A percentile compares a stretch with the other conserved stretches of the same genome.
These are phyloP conservation scores for Lasioglossum albipes DNA, from an alignment of 1,140 invertebrate genomes.

Conservation along the genomic window DNA sequence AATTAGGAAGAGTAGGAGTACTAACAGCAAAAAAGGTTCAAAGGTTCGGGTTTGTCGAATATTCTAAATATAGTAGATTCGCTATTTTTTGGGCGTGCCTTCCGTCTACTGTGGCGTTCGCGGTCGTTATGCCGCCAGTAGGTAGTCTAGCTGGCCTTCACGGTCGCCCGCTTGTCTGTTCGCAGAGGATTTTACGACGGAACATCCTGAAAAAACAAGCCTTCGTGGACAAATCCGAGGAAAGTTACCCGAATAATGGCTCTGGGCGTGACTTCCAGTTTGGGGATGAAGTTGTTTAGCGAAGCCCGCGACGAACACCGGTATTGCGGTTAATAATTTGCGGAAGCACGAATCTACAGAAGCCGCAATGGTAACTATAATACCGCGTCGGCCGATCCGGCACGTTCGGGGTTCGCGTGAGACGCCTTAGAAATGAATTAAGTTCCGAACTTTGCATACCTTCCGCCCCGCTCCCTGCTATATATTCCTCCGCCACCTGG, in stretches of 20 bases:
- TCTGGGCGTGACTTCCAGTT: background rate
- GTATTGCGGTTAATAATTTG: conserved; percentile 64
- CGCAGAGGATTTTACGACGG: no score
- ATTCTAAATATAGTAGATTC: no score
- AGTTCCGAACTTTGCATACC: conserved; percentile 74
- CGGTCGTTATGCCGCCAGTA: no score
- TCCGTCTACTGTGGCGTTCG: no score
- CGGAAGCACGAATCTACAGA: conserved; percentile 48
- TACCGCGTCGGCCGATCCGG: conserved; percentile 64
- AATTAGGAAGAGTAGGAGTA: no score
- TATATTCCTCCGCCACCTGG: conserved; percentile 34
- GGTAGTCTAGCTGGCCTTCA: no score
- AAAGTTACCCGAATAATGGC: conserved; percentile 30
- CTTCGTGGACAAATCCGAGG: no score
- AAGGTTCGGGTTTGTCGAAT: no score
- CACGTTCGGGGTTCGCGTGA: conserved; percentile 71
- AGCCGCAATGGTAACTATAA: conserved; percentile 56
- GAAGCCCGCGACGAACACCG: conserved; percentile 18
- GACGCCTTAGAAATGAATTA: conserved; percentile 74
- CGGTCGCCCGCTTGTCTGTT: no score
- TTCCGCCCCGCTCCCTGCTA: conserved; percentile 58
- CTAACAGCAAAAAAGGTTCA: no score
- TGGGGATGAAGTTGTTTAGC: conserved; percentile 45
- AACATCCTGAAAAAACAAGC: no score
- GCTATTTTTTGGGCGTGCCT: no score